These are phyloP conservation scores for Rugalucina vietnamica DNA, from an alignment of 2,888 invertebrate genomes.

Conservation along the genomic window DNA sequence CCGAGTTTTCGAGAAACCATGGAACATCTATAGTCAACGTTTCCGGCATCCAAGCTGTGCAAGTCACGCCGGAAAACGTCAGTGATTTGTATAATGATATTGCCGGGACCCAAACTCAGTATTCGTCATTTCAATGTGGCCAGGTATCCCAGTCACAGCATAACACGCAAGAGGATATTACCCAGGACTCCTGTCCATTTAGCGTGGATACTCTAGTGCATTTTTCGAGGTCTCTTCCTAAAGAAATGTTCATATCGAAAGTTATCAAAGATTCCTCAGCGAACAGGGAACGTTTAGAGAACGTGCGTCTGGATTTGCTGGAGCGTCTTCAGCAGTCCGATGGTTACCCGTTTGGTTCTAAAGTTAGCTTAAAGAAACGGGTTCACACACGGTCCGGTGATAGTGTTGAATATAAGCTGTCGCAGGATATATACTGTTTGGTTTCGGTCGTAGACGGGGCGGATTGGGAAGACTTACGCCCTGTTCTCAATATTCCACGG, in stretches of 20 bases:
- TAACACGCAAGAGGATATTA: too few species aligned
- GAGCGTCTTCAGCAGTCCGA: background rate
- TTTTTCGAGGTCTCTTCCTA: background rate
- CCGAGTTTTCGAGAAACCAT: background rate
- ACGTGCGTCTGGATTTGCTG: background rate
- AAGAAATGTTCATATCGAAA: background rate
- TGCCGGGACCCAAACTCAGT: background rate
- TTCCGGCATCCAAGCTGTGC: background rate
- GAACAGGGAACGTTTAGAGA: background rate
- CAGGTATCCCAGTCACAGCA: too few species aligned
- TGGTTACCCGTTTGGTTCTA: background rate
- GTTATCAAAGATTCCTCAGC: background rate
- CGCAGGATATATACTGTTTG: background rate
- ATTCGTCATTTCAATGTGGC: background rate
- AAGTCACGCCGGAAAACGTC: background rate
- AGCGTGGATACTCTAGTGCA: background rate
- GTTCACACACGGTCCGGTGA: background rate
- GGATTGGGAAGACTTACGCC: background rate
- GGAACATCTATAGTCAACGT: background rate
- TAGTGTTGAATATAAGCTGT: background rate
- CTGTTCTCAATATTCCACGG: background rate
- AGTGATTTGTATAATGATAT: background rate
- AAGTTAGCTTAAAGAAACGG: background rate
- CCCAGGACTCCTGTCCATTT: background rate
- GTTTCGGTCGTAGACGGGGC: background rate